A percentile compares a stretch with the other conserved stretches of the same genome.
Evolutionary conservation across 1,140 invertebrate genomes (phyloP).

Genomic region (Nymphalis io): DNA sequence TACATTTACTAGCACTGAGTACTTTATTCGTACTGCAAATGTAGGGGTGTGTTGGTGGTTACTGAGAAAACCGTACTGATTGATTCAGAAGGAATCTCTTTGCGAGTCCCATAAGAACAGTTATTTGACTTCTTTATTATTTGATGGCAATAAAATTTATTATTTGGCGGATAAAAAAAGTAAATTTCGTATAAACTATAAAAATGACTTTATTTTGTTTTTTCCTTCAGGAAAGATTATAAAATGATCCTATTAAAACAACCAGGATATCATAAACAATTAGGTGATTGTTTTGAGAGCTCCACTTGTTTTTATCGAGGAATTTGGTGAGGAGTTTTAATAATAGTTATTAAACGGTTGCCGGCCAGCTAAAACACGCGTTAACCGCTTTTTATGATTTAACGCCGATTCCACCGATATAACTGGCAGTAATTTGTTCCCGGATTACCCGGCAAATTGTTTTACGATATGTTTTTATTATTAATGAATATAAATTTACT

Average conservation of each 20-base stretch:
- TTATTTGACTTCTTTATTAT: not conserved
- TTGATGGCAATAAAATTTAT: too few species aligned
- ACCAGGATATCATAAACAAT: constrained; percentile 33
- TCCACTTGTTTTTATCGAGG: constrained; percentile 54
- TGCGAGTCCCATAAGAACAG: not conserved
- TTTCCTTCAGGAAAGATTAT: not conserved
- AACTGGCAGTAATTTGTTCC: constrained; percentile 61
- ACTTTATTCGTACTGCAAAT: constrained; percentile 9
- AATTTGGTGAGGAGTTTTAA: constrained; percentile 66
- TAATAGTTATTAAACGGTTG: constrained; percentile 75
- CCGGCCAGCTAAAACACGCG: constrained; percentile 62
- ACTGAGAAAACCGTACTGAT: not conserved
- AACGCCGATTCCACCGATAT: constrained; percentile 65
- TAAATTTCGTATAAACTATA: too few species aligned
- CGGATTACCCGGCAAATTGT: constrained; percentile 66
- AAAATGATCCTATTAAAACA: constrained; percentile 12
- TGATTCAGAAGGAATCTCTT: not conserved
- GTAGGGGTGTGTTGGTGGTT: not conserved
- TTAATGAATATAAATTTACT: constrained; percentile 50
- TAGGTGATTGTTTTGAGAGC: constrained; percentile 17
- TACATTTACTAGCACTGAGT: constrained; percentile 5
- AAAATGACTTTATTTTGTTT: too few species aligned
- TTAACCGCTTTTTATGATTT: constrained; percentile 74
- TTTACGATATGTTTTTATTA: constrained; percentile 70
- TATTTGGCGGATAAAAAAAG: too few species aligned